Evolutionary conservation across 2,888 invertebrate species (phyloP).

Genomic region (Invenusta paracnida): DNA sequence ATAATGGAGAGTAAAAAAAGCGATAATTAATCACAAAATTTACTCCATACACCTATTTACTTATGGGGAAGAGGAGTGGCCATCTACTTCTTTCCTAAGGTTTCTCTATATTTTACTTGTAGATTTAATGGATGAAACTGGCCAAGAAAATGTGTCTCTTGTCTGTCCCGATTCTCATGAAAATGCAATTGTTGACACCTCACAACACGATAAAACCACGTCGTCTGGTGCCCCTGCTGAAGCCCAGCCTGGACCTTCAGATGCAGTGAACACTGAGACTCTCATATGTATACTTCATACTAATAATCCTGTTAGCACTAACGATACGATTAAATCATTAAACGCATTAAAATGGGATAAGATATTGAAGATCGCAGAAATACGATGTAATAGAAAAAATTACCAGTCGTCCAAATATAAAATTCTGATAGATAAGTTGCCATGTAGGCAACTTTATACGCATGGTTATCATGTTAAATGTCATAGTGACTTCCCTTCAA

Average conservation of each 20-base stretch:
- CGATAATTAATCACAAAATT: no score
- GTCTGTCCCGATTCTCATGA: slow-evolving; percentile 29
- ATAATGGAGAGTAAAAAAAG: no score
- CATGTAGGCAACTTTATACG: slow-evolving; percentile 25
- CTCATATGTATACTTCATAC: slow-evolving; percentile 20
- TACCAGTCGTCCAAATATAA: slow-evolving; percentile 27
- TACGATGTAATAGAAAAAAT: slow-evolving; percentile 23
- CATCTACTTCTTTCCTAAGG: slow-evolving; percentile 7
- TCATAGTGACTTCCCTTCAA: slow-evolving; percentile 21
- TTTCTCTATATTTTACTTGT: slow-evolving; percentile 23
- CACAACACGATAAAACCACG: slow-evolving; percentile 26
- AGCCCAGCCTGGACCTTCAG: slow-evolving; percentile 25
- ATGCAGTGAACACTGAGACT: slow-evolving; percentile 29
- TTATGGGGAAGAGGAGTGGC: slow-evolving; percentile 29
- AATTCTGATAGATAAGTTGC: slow-evolving; percentile 18
- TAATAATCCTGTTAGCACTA: slow-evolving; percentile 17
- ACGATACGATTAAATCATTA: slow-evolving; percentile 26
- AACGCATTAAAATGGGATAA: slow-evolving; percentile 23
- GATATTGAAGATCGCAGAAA: slow-evolving; percentile 27
- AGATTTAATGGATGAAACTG: slow-evolving; percentile 29
- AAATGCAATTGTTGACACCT: slow-evolving; percentile 12
- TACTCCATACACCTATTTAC: slow-evolving; percentile 19
- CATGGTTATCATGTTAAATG: slow-evolving; percentile 29
- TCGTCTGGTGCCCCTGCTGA: slow-evolving; percentile 29
- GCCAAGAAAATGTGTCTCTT: slow-evolving; percentile 29